A percentile compares a stretch with the other conserved stretches of the same genome.
Evolutionary conservation across 2,888 invertebrate species (phyloP).

Genomic region (Stenichneumon culpator): DNA sequence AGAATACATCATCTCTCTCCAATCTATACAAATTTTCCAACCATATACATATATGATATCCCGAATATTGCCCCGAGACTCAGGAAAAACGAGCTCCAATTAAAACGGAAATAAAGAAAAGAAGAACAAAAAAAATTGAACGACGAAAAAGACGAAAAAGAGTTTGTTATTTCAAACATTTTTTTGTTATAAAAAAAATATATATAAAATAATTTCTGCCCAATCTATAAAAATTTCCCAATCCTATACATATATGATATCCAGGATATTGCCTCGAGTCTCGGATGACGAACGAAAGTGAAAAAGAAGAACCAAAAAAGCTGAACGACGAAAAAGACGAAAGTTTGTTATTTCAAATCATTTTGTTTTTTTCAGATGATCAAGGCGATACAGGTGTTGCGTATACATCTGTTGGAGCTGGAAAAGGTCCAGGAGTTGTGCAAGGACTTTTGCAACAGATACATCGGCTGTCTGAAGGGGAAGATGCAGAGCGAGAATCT

Average conservation of each 20-base stretch:
- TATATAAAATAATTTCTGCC: not conserved
- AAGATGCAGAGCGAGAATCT: constrained; percentile 96
- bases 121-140: constrained; percentile 31
- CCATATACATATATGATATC: too few relatives aligned
- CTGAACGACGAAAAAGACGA: constrained; percentile 44
- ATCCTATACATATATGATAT: too few relatives aligned
- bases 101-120: not conserved
- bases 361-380: constrained; percentile 89
- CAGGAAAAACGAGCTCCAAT: constrained; percentile 2
- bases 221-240: not conserved
- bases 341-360: constrained; percentile 60
- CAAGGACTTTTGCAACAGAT: constrained; percentile 97
- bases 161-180: constrained; percentile 55
- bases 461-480: constrained; percentile 95
- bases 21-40: not conserved
- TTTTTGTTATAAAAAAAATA: constrained; percentile 15
- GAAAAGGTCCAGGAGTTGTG: constrained; percentile 98
- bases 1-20: not conserved
- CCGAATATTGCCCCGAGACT: constrained; percentile 72
- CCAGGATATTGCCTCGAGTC: constrained; percentile 72
- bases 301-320: constrained; percentile 32
- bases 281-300: not conserved
- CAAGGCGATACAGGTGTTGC: constrained; percentile 94
- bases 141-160: constrained; percentile 47
- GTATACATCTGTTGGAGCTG: constrained; percentile 96